Percentiles rank a stretch among this genome's conserved stretches.
Evolutionary conservation across 2,797 vertebrate genomes (phyloP).

Genomic region (Alosa sapidissima): DNA sequence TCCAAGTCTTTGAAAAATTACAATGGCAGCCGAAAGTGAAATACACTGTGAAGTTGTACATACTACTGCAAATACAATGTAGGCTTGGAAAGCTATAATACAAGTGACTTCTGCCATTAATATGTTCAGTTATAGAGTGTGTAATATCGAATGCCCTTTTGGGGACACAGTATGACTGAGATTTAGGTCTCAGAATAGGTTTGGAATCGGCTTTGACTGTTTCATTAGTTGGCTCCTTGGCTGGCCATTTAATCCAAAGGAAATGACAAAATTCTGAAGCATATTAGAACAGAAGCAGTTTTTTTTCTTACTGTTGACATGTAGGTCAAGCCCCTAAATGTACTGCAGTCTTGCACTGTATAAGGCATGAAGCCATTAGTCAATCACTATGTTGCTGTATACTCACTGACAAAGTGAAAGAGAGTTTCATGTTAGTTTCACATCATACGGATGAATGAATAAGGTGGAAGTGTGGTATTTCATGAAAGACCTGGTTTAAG

Average conservation of each 20-base stretch:
- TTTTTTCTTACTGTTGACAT: constrained; percentile 9
- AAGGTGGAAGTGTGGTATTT: not conserved
- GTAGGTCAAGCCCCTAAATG: constrained; percentile 7
- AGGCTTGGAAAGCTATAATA: not conserved
- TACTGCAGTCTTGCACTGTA: not conserved
- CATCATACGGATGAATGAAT: not conserved
- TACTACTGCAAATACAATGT: not conserved
- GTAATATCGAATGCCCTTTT: not conserved
- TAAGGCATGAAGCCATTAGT: not conserved
- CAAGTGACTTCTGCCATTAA: not conserved
- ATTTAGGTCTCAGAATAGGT: constrained; percentile 18
- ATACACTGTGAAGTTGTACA: not conserved
- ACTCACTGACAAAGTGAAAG: not conserved
- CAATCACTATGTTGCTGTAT: not conserved
- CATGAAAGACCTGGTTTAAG: not conserved
- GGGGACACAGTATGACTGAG: constrained; percentile 28
- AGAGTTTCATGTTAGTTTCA: not conserved
- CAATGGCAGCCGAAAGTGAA: not conserved
- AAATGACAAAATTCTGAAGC: constrained; percentile 16
- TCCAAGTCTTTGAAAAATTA: not conserved
- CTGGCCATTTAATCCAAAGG: constrained; percentile 19
- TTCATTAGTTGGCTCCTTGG: constrained; percentile 21
- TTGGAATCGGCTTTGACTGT: constrained; percentile 26
- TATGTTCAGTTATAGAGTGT: constrained; percentile 1
- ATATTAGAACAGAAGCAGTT: constrained; percentile 28